Percentiles rank a stretch among this genome's conserved stretches.
phyloP scores from a whole-genome alignment of 37 sponge, comb jelly and placozoan genomes.

The Tethya wilhelma region DNA sequence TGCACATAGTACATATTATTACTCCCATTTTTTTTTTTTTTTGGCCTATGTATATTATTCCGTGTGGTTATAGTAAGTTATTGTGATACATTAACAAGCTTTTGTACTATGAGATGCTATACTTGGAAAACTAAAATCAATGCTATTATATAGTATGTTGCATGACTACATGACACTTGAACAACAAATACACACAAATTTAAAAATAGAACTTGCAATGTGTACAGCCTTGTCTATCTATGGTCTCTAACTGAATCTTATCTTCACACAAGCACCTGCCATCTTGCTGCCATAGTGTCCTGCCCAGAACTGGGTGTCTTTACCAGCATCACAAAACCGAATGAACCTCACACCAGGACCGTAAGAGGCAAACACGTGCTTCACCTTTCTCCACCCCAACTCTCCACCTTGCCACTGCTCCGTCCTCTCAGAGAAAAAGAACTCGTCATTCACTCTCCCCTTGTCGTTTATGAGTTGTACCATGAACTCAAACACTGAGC shows the following conservation, averaged over 20 bases:
- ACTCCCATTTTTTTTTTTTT: no score
- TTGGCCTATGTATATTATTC: no score
- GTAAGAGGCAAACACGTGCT: constrained; percentile 44
- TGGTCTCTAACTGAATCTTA: constrained; percentile 31
- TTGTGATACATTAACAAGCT: no score
- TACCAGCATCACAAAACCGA: constrained; percentile 57
- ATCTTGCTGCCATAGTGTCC: constrained; percentile 79
- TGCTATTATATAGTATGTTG: no score
- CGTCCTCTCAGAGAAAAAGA: constrained; percentile 14
- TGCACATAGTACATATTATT: no score
- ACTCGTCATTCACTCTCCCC: background rate
- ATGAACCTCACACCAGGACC: constrained; percentile 53
- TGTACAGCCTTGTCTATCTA: no score
- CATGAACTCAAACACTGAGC: constrained; percentile 34
- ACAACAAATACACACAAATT: no score
- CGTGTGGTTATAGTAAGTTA: no score
- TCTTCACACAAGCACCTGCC: constrained; percentile 43
- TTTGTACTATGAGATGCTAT: no score
- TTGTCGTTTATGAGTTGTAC: constrained; percentile 43
- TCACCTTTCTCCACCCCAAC: constrained; percentile 52
- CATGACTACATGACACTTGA: no score
- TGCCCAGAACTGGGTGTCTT: constrained; percentile 70
- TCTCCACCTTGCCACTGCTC: constrained; percentile 54
- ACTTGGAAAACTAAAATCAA: no score
- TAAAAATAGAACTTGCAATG: no score